Base-by-base conservation (phyloP, 2,113 vertebrate species). In the Microtus oregoni region DNA sequence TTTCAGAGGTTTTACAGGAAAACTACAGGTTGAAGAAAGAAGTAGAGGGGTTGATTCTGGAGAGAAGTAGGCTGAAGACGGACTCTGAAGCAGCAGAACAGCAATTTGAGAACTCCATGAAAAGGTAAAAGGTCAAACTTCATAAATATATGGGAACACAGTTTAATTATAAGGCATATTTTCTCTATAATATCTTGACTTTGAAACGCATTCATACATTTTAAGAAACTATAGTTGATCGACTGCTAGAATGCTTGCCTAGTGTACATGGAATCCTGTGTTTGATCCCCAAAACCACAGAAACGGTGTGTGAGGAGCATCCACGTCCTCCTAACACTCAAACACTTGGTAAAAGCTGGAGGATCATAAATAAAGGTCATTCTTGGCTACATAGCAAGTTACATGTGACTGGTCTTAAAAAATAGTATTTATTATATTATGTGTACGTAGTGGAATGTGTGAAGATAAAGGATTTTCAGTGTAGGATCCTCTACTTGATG, bases 1-100 rank as follows among this genome's bases (percentile, higher is more conserved):
- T 99, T 96, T 99, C 97, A 0, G 99, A 99, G 96, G 98, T 99
- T 76, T 97, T 99, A 87, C 98, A 99, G 96, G 99, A 99, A 98
- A 99, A 99, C 78, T 97, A 97, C 61, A 98, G 96, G 90, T 97
- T 99, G 94, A 98, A 97, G 96, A 97, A 93, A 91, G 98, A 98
- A n/a, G 89, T 99, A 55, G 98, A 99, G 96, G 98, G 88, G 73
- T 76, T 99, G 75, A 97, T 98, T 90, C 88, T 98, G 52, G 98
- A 99, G 88, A 98, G 96, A 30, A 97, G 98, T 95, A 98, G 99
- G 92, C 98, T 99, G 96, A 98, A 96, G 92, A 96, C 98, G 63
- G 98, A 97, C 15, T 98, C 99, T 65, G 98, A 98, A 94, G 97
- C 98, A 72, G 92, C 98, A 0, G 78, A 98, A n/a, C 97, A 89